phyloP scores from a whole-genome alignment of 2,888 invertebrate species.

The Trachelus stipa region DNA sequence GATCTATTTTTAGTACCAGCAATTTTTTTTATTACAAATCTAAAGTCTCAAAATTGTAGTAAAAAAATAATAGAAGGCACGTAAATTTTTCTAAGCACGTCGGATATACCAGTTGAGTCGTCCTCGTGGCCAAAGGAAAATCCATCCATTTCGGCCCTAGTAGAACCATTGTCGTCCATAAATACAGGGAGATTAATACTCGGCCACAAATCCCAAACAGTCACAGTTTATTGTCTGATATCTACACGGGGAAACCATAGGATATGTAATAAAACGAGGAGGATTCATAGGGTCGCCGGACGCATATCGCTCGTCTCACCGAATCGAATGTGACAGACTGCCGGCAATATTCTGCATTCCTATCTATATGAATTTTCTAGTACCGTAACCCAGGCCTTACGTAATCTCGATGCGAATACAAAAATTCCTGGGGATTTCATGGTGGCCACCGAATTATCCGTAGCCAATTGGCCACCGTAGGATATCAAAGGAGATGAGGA shows the following conservation, averaged over 20 bases:
- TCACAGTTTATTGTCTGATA: conserved; percentile 61
- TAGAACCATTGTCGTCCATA: conserved; percentile 35
- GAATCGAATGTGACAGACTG: conserved; percentile 28
- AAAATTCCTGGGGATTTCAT: background rate
- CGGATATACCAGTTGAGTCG: background rate
- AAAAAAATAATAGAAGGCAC: background rate
- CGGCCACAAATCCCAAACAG: conserved; percentile 58
- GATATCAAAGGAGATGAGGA: background rate
- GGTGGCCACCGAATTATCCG: background rate
- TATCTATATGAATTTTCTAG: conserved; percentile 21
- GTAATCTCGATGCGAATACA: background rate
- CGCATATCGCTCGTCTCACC: conserved; percentile 38
- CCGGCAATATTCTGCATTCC: conserved; percentile 27
- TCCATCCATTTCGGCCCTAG: conserved; percentile 1
- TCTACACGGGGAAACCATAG: conserved; percentile 40
- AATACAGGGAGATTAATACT: conserved; percentile 62
- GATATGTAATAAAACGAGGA: conserved; percentile 44
- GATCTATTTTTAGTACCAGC: background rate
- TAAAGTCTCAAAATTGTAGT: background rate
- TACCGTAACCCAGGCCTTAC: background rate
- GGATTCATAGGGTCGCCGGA: conserved; percentile 35
- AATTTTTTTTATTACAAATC: background rate
- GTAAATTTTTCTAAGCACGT: background rate
- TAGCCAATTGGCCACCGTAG: background rate
- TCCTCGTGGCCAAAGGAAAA: background rate